Evolutionary conservation across 2,888 invertebrate genomes (phyloP).

Genomic region (Lochmaea crataegi): DNA sequence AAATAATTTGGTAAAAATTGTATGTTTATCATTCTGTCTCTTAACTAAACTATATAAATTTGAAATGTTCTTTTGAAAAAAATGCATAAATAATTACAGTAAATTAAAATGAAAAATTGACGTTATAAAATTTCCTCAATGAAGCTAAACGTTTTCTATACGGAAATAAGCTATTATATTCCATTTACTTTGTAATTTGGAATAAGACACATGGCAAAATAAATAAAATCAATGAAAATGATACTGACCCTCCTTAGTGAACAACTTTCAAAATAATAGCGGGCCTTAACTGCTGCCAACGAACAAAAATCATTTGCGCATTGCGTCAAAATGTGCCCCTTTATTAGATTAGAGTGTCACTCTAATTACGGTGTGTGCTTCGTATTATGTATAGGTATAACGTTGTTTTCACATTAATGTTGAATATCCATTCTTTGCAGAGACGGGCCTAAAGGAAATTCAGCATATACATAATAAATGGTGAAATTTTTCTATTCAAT

Average conservation of each 20-base stretch:
- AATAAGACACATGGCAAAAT: too few relatives aligned
- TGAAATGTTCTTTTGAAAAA: too few relatives aligned
- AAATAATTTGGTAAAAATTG: too few relatives aligned
- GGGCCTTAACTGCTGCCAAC: conserved; percentile 1
- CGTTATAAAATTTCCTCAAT: too few relatives aligned
- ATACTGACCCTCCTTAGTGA: conserved; percentile 8
- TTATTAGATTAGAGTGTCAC: not conserved
- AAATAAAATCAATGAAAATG: not conserved
- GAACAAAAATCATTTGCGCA: conserved; percentile 45
- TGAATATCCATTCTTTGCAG: not conserved
- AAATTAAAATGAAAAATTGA: too few relatives aligned
- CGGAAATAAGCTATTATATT: too few relatives aligned
- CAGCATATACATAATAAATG: not conserved
- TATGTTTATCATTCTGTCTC: too few relatives aligned
- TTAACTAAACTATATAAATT: too few relatives aligned
- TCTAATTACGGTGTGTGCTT: not conserved
- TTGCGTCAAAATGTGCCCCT: conserved; percentile 43
- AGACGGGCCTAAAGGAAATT: not conserved
- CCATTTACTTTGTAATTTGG: too few relatives aligned
- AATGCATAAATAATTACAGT: too few relatives aligned
- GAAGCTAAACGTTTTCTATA: too few relatives aligned
- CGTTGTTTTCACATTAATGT: not conserved
- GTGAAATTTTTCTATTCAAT: not conserved
- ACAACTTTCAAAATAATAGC: not conserved
- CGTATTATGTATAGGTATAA: too few relatives aligned